phyloP scores from a whole-genome alignment of 1,140 invertebrate species.

The Pseudobourletiella spinata region DNA sequence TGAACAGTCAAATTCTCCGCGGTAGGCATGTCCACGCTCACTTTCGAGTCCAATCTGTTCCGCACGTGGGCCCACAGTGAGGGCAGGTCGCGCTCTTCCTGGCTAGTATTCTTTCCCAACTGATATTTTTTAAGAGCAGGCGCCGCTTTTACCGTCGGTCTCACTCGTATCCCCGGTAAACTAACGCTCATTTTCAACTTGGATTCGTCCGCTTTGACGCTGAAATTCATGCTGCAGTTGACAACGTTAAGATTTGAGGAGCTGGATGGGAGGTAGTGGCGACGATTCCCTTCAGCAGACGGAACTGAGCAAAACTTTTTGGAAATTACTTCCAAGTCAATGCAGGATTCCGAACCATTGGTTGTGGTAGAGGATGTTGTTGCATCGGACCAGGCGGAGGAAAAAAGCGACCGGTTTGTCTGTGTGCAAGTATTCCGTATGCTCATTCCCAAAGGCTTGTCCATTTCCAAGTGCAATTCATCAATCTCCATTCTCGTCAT shows the following conservation, averaged over 20 bases:
- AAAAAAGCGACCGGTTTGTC: slow-evolving; percentile 16
- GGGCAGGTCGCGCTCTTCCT: background rate
- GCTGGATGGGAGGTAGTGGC: slow-evolving; percentile 15
- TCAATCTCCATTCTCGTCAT: slow-evolving; percentile 10
- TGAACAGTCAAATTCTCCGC: background rate
- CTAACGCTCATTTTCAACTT: slow-evolving; percentile 17
- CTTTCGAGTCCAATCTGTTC: background rate
- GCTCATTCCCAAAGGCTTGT: background rate
- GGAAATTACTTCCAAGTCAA: slow-evolving; percentile 21
- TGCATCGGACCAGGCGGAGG: background rate
- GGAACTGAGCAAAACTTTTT: slow-evolving; percentile 2
- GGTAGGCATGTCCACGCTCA: background rate
- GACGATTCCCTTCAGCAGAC: too few species aligned
- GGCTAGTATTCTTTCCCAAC: too few species aligned
- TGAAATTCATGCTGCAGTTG: slow-evolving; percentile 18
- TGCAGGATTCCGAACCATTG: background rate
- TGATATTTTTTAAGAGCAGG: background rate
- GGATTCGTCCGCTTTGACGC: slow-evolving; percentile 6
- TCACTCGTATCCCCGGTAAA: background rate
- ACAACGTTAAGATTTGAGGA: slow-evolving; percentile 15
- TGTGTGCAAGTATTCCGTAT: slow-evolving; percentile 11
- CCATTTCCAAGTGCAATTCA: slow-evolving; percentile 1
- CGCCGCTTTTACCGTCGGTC: background rate
- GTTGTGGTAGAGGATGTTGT: background rate
- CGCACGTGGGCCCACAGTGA: background rate